phyloP scores from a whole-genome alignment of 2,113 vertebrate species.

The Sylvilagus bachmani region DNA sequence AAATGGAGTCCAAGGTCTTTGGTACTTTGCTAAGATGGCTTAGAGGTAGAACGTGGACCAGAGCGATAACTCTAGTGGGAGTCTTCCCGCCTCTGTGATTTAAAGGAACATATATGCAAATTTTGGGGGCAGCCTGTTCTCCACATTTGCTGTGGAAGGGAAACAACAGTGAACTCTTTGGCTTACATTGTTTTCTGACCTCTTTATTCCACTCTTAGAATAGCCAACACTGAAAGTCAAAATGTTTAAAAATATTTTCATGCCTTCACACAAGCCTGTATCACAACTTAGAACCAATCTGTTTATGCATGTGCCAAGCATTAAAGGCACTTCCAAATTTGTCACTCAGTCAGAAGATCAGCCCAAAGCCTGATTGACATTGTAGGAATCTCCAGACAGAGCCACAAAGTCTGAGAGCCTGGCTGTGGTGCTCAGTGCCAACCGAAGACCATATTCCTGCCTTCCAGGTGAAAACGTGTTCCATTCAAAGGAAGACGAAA shows the following conservation, averaged over 20 bases:
- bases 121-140: slow-evolving; percentile 11
- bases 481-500: slow-evolving; percentile 31
- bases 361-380: neutral
- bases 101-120: neutral
- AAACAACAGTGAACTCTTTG: neutral
- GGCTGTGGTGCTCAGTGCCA: neutral
- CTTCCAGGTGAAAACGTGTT: slow-evolving; percentile 16
- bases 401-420: neutral
- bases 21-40: neutral
- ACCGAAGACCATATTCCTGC: slow-evolving; percentile 29
- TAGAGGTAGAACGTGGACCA: neutral
- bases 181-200: neutral
- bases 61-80: neutral
- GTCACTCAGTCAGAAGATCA: slow-evolving; percentile 30
- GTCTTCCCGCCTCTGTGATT: neutral
- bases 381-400: slow-evolving; percentile 30
- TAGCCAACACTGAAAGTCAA: slow-evolving; percentile 35
- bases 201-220: neutral
- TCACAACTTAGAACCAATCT: slow-evolving; percentile 13
- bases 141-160: slow-evolving; percentile 1
- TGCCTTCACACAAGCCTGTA: neutral
- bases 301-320: neutral
- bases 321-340: slow-evolving; percentile 30
- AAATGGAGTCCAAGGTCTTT: neutral
- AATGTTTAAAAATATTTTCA: slow-evolving; percentile 50